Percentiles rank a stretch among this genome's conserved stretches.
Conservation (phyloP, 2,113 vertebrate genomes). For the Anarhynchus alexandrinus region DNA sequence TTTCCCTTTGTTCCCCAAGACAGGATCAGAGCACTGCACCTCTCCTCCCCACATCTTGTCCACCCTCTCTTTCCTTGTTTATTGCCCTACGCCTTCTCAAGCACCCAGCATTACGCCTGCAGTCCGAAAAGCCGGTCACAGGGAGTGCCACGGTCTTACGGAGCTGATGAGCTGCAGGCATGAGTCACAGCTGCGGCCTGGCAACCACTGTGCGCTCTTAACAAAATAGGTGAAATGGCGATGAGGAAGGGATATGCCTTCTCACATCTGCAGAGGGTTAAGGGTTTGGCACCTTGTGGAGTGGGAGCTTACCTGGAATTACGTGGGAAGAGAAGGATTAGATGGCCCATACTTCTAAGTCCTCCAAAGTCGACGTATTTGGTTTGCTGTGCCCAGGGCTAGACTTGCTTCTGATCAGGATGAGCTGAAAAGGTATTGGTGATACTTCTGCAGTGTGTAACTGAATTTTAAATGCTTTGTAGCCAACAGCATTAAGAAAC, state of each 20-base stretch:
- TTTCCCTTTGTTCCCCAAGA: background rate
- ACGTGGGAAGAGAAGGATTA: background rate
- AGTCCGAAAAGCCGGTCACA: background rate
- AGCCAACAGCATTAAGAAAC: background rate
- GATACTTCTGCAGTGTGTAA: background rate
- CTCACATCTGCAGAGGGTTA: background rate
- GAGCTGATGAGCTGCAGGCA: background rate
- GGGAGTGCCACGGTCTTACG: accelerated
- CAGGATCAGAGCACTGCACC: background rate
- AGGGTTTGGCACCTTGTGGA: background rate
- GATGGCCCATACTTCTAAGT: background rate
- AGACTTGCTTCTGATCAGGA: background rate
- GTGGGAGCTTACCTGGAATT: background rate
- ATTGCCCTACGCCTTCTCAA: background rate
- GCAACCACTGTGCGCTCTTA: background rate
- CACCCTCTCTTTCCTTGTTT: background rate
- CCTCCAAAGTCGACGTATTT: background rate
- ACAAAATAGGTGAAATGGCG: background rate
- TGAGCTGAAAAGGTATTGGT: background rate
- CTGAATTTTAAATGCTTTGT: background rate
- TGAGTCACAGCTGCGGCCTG: background rate
- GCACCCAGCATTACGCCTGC: background rate
- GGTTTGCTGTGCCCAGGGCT: background rate
- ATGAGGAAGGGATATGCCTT: background rate
- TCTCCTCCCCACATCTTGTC: background rate